Base-by-base conservation (phyloP, 2,888 invertebrate genomes). In the Periphyllus acericola region DNA sequence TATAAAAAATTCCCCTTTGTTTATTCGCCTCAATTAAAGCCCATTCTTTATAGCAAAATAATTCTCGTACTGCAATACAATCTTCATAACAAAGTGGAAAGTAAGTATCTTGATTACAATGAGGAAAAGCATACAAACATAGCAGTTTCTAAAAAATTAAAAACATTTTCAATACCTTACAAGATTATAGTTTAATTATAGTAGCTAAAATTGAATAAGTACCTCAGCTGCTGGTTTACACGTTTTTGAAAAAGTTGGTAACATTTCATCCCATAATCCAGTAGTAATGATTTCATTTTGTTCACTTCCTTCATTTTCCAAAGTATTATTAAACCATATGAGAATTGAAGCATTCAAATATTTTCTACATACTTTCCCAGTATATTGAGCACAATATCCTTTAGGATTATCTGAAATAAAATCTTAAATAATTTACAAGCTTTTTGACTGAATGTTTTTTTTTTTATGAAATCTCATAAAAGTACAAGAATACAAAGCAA, bases 31-130 rank as follows among this genome's bases (percentile, higher is more conserved):
- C 97, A 88, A 98, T 94, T 89, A 96, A 92, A 40, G 96, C 96
- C 98, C 98, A 98, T 91, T 98, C 97, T 91, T 96, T 96, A 92
- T 96, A 97, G 92, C 98, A 99, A 92, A 97, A 96, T 91, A 97
- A 94, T 91, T 96, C 94, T 91, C 95, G 95, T 46, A 97, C 96
- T 85, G 98, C 98, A 91, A 96, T 94, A 91, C 98, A 99, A 91
- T 98, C 98, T 93, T 98, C 98, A 91, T 96, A 96, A 92, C 98
- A 98, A 9, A 98, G 92, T 8, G 97, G 96, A 89, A 97, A 93
- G 83, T 94, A 94, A 89, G 94, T 93, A 91, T 94, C 94, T 90
- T 94, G 92, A 89, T 95, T 93, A 91, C 97, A 98, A 91, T 95
- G 95, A 4, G 98, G 98, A 92, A 98, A 98, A 82, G 98, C 97